Percentiles rank a stretch among this genome's conserved stretches.
Evolutionary conservation across 2,113 vertebrate species (phyloP).

Genomic region (Megaceryle maxima): DNA sequence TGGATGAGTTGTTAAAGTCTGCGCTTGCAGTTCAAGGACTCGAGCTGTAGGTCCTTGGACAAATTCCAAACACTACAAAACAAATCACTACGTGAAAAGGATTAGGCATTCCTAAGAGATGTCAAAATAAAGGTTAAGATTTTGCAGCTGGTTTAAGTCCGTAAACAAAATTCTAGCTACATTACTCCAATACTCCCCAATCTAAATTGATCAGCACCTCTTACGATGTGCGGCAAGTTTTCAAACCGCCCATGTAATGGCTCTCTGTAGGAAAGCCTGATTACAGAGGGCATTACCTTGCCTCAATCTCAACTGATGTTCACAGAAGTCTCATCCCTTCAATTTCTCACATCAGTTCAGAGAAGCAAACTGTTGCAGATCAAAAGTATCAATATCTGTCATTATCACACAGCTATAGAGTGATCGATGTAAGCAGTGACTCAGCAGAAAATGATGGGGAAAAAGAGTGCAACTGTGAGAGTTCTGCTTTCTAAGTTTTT

Average conservation of each 20-base stretch:
- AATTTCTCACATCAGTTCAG: neutral
- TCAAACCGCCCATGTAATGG: neutral
- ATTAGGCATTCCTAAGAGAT: neutral
- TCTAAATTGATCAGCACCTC: neutral
- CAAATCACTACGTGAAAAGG: neutral
- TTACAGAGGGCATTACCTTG: neutral
- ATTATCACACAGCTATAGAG: neutral
- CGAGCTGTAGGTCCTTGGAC: neutral
- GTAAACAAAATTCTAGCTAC: neutral
- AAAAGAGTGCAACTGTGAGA: neutral
- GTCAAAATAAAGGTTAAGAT: neutral
- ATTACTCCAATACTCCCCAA: constrained; percentile 14
- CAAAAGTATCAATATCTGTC: neutral
- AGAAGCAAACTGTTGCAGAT: neutral
- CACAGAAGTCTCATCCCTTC: neutral
- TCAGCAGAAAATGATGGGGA: neutral
- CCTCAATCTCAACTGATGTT: neutral
- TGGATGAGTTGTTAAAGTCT: neutral
- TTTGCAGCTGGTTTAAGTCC: neutral
- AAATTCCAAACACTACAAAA: neutral
- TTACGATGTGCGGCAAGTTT: neutral
- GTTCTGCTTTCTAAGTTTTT: neutral
- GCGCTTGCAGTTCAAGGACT: neutral
- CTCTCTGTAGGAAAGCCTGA: neutral
- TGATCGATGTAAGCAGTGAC: neutral